Evolutionary conservation across 2,888 invertebrate genomes (phyloP).

Genomic region (Agrotis segetum): DNA sequence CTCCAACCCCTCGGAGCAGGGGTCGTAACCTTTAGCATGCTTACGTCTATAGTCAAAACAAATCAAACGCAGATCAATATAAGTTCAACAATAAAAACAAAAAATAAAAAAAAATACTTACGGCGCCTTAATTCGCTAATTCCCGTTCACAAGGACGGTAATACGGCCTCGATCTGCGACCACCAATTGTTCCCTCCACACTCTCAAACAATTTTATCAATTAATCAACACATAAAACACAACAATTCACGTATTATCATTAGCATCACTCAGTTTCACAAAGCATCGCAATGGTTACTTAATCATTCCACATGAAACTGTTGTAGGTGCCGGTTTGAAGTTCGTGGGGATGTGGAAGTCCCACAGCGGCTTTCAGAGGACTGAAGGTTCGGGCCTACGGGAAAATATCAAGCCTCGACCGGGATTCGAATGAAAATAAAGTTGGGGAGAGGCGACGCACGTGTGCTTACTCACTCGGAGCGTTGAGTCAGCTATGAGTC

Average conservation of each 20-base stretch:
- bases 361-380: constrained; percentile 78
- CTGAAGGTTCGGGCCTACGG: constrained; percentile 87
- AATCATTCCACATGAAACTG: constrained; percentile 83
- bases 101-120: constrained; percentile 50
- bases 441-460: constrained; percentile 60
- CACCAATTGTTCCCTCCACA: constrained; percentile 46
- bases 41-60: constrained; percentile 76
- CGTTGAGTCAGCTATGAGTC: constrained; percentile 78
- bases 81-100: constrained; percentile 50
- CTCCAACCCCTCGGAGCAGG: constrained; percentile 71
- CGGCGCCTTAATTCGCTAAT: constrained; percentile 60
- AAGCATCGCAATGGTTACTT: constrained; percentile 78
- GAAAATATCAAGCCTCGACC: constrained; percentile 88
- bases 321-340: constrained; percentile 65
- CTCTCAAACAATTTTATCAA: constrained; percentile 44
- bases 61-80: constrained; percentile 79
- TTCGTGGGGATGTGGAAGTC: constrained; percentile 62
- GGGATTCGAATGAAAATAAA: constrained; percentile 83
- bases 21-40: constrained; percentile 85
- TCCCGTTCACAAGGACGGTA: constrained; percentile 46
- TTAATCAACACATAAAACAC: constrained; percentile 60
- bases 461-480: constrained; percentile 74
- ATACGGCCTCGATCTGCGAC: constrained; percentile 38
- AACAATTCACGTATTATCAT: constrained; percentile 54
- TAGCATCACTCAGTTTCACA: constrained; percentile 56